Evolutionary conservation across 2,113 vertebrate species (phyloP).

Genomic region (Otocyon megalotis): DNA sequence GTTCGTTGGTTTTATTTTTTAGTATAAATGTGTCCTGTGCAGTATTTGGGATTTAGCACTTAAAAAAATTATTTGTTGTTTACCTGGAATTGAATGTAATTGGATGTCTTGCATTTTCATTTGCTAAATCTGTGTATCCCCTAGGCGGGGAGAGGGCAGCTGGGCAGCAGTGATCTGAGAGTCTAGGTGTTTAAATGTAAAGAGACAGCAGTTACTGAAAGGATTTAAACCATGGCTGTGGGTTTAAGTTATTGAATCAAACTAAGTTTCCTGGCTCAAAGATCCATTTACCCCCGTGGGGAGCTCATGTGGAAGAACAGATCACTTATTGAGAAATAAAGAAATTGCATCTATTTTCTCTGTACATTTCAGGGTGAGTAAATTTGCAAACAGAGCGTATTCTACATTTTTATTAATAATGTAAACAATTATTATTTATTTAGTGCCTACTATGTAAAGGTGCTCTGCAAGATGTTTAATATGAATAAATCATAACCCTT

Average conservation of each 20-base stretch:
- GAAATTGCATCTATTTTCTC: neutral
- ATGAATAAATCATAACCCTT: constrained; percentile 28
- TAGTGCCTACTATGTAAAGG: neutral
- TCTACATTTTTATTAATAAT: constrained; percentile 29
- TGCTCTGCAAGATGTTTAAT: neutral
- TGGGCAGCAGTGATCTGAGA: neutral
- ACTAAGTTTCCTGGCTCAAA: neutral
- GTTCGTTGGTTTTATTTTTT: neutral
- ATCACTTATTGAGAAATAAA: neutral
- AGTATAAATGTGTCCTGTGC: neutral
- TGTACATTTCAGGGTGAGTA: neutral
- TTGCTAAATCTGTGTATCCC: neutral
- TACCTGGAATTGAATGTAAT: neutral
- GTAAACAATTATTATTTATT: constrained; percentile 45
- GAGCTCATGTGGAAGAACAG: neutral
- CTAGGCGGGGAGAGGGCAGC: no score
- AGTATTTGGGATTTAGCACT: neutral
- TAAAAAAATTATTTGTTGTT: neutral
- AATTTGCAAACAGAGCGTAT: neutral
- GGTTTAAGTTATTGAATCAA: neutral
- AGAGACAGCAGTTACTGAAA: neutral
- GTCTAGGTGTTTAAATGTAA: fast-evolving
- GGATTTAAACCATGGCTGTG: neutral
- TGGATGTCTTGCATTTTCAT: neutral
- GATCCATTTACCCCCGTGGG: neutral